These are phyloP conservation scores for Chloromyia formosa DNA, from an alignment of 2,888 invertebrate species.

Conservation along the genomic window DNA sequence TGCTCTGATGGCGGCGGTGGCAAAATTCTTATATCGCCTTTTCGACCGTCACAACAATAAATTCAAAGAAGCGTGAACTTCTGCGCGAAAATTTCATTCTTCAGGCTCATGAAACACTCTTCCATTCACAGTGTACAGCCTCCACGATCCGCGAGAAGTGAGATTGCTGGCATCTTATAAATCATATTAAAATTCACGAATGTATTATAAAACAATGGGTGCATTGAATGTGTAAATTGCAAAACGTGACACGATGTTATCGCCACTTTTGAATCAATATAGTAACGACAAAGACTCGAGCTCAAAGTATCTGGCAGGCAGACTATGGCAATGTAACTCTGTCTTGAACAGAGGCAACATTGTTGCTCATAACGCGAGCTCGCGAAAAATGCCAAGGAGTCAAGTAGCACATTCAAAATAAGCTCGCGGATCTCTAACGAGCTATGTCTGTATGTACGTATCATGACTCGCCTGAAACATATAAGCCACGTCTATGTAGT, in stretches of 20 bases:
- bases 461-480: not conserved
- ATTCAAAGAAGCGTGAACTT: slow-evolving; percentile 5
- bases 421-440: slow-evolving; percentile 1
- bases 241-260: slow-evolving; percentile 64
- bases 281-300: not conserved
- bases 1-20: not conserved
- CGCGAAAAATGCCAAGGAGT: not conserved
- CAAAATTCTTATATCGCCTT: not conserved
- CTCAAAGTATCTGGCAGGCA: too few relatives aligned
- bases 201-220: slow-evolving; percentile 51
- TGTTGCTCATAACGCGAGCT: slow-evolving; percentile 15
- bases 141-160: slow-evolving; percentile 1
- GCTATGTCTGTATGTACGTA: not conserved
- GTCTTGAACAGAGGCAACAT: not conserved
- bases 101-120: not conserved
- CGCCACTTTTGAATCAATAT: slow-evolving; percentile 51
- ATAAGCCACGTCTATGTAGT: not conserved
- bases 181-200: slow-evolving; percentile 46
- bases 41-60: not conserved
- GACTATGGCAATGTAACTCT: too few relatives aligned
- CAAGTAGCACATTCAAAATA: slow-evolving; percentile 16
- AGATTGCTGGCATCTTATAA: slow-evolving; percentile 44
- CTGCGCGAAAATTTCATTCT: not conserved
- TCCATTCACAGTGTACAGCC: not conserved
- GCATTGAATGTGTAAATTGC: slow-evolving; percentile 63